phyloP scores from a whole-genome alignment of 1,140 invertebrate species.

The Eueides isabella region DNA sequence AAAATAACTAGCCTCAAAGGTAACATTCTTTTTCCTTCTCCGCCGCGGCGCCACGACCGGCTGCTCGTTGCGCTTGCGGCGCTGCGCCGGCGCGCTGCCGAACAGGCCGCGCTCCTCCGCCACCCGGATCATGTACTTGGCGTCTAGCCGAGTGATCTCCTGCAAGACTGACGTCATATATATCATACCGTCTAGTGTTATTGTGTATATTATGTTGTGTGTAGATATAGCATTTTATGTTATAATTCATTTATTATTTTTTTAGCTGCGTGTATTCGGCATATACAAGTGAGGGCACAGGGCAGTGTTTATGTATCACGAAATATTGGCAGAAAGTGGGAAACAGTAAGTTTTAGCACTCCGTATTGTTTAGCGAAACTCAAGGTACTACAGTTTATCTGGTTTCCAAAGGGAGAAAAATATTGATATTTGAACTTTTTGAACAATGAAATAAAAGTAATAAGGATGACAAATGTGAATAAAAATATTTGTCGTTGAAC shows the following conservation, averaged over 20 bases:
- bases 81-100: constrained; percentile 70
- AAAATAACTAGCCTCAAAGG: constrained; percentile 37
- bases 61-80: constrained; percentile 57
- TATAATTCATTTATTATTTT: background rate
- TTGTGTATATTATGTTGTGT: background rate
- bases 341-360: too few species aligned
- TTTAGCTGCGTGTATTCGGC: too few species aligned
- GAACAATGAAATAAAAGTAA: too few species aligned
- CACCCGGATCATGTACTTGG: constrained; percentile 90
- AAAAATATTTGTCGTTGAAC: too few species aligned
- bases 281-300: too few species aligned
- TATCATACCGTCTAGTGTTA: constrained; percentile 24
- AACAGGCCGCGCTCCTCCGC: constrained; percentile 90
- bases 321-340: too few species aligned
- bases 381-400: too few species aligned
- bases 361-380: too few species aligned
- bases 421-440: too few species aligned
- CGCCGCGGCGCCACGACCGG: constrained; percentile 33
- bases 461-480: too few species aligned
- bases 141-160: constrained; percentile 88
- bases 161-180: constrained; percentile 55
- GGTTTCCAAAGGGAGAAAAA: too few species aligned
- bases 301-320: too few species aligned
- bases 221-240: background rate
- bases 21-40: constrained; percentile 41